Percentiles rank a stretch among this genome's conserved stretches.
These are phyloP conservation scores for Mandrillus leucophaeus DNA, from an alignment of 2,113 vertebrate species.

Conservation along the genomic window DNA sequence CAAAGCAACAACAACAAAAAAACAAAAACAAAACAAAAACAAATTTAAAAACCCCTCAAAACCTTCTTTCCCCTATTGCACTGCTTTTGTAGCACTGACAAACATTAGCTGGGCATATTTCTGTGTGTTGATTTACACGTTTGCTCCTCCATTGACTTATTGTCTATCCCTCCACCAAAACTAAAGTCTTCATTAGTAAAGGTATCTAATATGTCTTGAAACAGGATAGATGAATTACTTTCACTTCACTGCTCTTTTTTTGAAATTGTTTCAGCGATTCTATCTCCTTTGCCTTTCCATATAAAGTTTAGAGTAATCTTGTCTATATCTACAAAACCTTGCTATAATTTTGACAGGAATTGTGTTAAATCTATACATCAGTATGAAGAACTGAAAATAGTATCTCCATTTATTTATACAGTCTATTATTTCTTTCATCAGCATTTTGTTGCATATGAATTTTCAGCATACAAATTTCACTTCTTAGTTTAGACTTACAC, in stretches of 20 bases:
- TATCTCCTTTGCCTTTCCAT: neutral
- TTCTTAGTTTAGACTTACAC: neutral
- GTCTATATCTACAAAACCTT: neutral
- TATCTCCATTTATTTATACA: neutral
- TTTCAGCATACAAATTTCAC: neutral
- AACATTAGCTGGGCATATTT: neutral
- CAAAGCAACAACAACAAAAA: too few relatives aligned
- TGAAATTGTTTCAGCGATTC: neutral
- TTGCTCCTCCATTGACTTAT: neutral
- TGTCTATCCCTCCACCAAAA: neutral
- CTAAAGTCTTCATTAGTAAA: neutral
- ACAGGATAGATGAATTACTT: neutral
- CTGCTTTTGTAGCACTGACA: neutral
- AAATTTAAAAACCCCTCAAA: neutral
- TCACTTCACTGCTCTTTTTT: neutral
- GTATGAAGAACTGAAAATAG: neutral
- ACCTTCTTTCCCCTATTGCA: neutral
- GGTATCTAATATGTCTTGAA: neutral
- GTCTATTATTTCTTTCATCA: neutral
- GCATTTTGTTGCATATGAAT: neutral
- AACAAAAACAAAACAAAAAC: too few relatives aligned
- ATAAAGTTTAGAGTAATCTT: neutral
- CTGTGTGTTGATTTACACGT: neutral
- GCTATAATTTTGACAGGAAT: neutral
- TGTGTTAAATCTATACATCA: neutral